These are phyloP conservation scores for Mesochorus sp. DNA, from an alignment of 2,888 invertebrate species.

Conservation along the genomic window DNA sequence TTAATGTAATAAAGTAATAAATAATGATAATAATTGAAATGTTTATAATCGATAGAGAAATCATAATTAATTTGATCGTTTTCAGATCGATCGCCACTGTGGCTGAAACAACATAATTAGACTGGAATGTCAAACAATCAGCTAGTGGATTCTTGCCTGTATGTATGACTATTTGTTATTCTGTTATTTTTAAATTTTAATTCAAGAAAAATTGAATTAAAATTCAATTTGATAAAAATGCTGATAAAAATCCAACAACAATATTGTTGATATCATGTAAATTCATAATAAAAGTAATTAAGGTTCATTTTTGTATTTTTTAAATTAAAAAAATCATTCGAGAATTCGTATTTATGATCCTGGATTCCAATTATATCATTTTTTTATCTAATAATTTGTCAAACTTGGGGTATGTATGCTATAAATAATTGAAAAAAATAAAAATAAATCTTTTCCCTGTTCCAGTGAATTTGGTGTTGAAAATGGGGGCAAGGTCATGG, in stretches of 20 bases:
- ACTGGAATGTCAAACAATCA: slow-evolving; percentile 86
- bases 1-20: too few relatives aligned
- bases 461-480: slow-evolving; percentile 8
- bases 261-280: too few relatives aligned
- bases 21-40: neutral
- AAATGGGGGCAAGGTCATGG: slow-evolving; percentile 58
- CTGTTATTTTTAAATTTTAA: too few relatives aligned
- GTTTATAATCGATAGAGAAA: slow-evolving; percentile 1
- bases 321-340: too few relatives aligned
- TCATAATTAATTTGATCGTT: slow-evolving; percentile 6
- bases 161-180: too few relatives aligned
- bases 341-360: too few relatives aligned
- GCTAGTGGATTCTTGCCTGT: slow-evolving; percentile 87
- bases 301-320: too few relatives aligned
- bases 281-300: too few relatives aligned
- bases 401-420: neutral
- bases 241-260: too few relatives aligned
- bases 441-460: neutral
- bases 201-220: too few relatives aligned
- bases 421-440: neutral
- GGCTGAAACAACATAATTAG: slow-evolving; percentile 59
- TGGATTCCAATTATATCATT: too few relatives aligned
- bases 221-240: too few relatives aligned
- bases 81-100: slow-evolving; percentile 56
- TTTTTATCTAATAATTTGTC: neutral